Conservation (phyloP, 2,797 vertebrate species). For the Acanthurus leucopareius region DNA sequence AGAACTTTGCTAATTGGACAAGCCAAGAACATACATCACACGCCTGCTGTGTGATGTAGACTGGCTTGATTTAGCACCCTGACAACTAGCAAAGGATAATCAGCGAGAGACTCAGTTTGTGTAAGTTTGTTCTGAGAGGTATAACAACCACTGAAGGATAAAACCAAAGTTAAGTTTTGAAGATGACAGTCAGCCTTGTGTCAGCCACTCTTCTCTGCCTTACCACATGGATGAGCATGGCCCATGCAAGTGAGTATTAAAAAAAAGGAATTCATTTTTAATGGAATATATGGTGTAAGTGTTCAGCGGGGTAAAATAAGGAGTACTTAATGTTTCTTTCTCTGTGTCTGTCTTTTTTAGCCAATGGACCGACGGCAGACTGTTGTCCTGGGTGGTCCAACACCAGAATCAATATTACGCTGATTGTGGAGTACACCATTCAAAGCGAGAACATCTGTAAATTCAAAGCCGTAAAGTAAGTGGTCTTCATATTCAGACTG, state of each 20-base stretch:
- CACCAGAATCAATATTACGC: accelerated
- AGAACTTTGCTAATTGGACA: neutral
- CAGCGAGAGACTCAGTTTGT: neutral
- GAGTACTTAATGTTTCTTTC: neutral
- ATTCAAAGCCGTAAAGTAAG: constrained; percentile 68
- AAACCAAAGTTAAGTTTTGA: constrained; percentile 22
- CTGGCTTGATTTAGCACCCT: neutral
- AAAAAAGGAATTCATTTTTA: neutral
- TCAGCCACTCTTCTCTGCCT: constrained; percentile 56
- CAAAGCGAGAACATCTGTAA: constrained; percentile 53
- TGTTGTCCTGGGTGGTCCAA: constrained; percentile 1
- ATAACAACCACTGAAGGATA: neutral
- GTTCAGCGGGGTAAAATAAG: neutral
- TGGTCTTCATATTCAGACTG: neutral
- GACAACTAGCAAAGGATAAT: neutral
- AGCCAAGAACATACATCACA: neutral
- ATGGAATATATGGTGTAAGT: neutral
- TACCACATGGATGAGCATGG: constrained; percentile 39
- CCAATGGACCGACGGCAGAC: accelerated
- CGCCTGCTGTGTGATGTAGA: neutral
- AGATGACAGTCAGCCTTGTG: constrained; percentile 54
- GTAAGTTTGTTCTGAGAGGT: constrained; percentile 1
- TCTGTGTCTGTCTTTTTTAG: constrained; percentile 50
- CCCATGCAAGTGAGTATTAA: constrained; percentile 67
- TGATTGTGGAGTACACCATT: constrained; percentile 52